Percentiles rank a stretch among this genome's conserved stretches.
phyloP scores from a whole-genome alignment of 2,888 invertebrate species.

The Microctonus aethiopoides region DNA sequence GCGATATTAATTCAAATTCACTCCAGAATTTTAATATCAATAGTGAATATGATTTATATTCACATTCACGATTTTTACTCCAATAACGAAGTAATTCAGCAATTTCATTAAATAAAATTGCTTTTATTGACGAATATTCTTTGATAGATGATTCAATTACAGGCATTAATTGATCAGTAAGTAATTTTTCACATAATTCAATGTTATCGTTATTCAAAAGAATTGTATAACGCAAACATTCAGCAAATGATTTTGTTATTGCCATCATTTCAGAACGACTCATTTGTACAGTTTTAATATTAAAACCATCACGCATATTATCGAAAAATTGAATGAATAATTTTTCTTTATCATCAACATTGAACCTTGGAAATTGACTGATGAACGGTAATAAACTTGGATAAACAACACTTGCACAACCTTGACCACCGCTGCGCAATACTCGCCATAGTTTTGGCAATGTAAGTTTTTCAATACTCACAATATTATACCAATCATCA shows the following conservation, averaged over 20 bases:
- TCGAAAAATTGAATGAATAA: constrained; percentile 78
- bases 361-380: constrained; percentile 74
- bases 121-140: constrained; percentile 64
- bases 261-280: constrained; percentile 78
- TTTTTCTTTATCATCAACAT: constrained; percentile 64
- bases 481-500: constrained; percentile 75
- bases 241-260: constrained; percentile 77
- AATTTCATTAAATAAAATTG: constrained; percentile 69
- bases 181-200: constrained; percentile 65
- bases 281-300: constrained; percentile 70
- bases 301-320: constrained; percentile 75
- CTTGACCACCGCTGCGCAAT: constrained; percentile 79
- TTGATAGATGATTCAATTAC: constrained; percentile 68
- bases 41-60: constrained; percentile 57
- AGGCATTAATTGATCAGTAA: constrained; percentile 66
- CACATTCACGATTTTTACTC: constrained; percentile 67
- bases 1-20: constrained; percentile 59
- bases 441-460: constrained; percentile 77
- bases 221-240: constrained; percentile 78
- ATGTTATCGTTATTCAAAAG: constrained; percentile 68
- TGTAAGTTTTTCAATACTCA: constrained; percentile 81
- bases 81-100: constrained; percentile 71
- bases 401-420: constrained; percentile 79
- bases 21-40: constrained; percentile 66
- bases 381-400: constrained; percentile 83